Evolutionary conservation across 2,113 vertebrate genomes (phyloP).

Genomic region (human): GRCh38 chr17:47790001-47790500

Average conservation of each 20-base stretch:
- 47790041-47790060: slow-evolving; percentile 52
- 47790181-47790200: rapidly evolving
- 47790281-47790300: neutral
- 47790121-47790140: slow-evolving; percentile 34
- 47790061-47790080: slow-evolving; percentile 81
- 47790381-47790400: neutral
- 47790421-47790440: neutral
- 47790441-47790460: neutral
- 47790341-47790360: neutral
- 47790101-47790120: slow-evolving; percentile 20
- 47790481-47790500: neutral
- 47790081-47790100: slow-evolving; percentile 79
- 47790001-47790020: neutral
- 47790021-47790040: neutral
- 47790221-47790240: neutral
- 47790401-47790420: neutral
- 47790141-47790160: slow-evolving; percentile 67
- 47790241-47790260: neutral
- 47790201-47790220: slow-evolving; percentile 25
- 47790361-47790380: neutral
- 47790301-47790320: neutral
- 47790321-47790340: neutral
- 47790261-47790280: neutral
- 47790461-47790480: neutral
- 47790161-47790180: rapidly evolving